A percentile compares a stretch with the other conserved stretches of the same genome.
phyloP scores from a whole-genome alignment of 2,797 vertebrate genomes.

The Sebastes trivittatus region DNA sequence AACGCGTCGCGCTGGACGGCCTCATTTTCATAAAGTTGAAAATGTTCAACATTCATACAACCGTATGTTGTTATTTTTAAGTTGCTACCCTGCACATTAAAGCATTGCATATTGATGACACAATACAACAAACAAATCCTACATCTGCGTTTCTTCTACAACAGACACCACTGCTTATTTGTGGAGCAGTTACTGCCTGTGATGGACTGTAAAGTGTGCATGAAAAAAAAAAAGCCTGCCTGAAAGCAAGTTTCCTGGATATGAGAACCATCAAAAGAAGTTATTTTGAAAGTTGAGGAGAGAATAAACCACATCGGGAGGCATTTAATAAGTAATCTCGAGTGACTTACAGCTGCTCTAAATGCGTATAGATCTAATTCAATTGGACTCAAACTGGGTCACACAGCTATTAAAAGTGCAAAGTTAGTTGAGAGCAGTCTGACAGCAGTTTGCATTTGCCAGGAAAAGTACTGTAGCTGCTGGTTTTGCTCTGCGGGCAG shows the following conservation, averaged over 20 bases:
- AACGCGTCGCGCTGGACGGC: too few relatives aligned
- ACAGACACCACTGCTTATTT: not conserved
- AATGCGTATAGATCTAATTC: constrained; percentile 69
- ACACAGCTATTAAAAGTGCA: constrained; percentile 73
- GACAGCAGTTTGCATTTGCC: constrained; percentile 54
- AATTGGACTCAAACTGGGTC: constrained; percentile 77
- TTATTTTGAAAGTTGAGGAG: constrained; percentile 43
- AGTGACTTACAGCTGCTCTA: constrained; percentile 69
- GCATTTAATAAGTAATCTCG: constrained; percentile 64
- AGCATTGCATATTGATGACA: not conserved
- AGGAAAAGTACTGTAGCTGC: constrained; percentile 24
- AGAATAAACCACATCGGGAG: constrained; percentile 54
- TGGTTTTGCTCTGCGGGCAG: constrained; percentile 41
- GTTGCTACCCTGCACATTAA: not conserved
- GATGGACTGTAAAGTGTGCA: not conserved
- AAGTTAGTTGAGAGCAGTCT: constrained; percentile 62
- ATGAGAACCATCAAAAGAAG: constrained; percentile 32
- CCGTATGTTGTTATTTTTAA: not conserved
- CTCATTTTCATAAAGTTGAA: too few relatives aligned
- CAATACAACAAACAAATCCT: not conserved
- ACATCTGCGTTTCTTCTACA: not conserved
- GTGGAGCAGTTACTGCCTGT: not conserved
- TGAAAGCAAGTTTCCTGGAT: constrained; percentile 31
- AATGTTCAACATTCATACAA: too few relatives aligned
- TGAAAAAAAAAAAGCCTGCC: not conserved